Conservation (phyloP, 35 echinoderm and acorn worm genomes). For the Diadema setosum region DNA sequence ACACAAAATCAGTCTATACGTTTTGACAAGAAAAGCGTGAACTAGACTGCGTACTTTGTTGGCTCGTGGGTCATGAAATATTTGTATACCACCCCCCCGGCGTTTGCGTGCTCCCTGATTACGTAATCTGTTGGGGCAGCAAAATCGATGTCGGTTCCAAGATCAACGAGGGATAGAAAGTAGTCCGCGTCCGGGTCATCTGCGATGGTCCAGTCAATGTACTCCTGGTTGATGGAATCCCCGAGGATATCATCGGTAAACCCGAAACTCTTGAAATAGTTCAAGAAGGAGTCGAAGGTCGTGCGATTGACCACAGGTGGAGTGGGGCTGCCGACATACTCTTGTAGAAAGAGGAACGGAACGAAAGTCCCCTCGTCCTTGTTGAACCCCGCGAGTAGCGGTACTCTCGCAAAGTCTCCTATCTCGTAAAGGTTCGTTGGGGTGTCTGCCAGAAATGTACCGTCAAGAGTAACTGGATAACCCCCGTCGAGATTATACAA, state of each 20-base stretch:
- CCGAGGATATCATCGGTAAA: neutral
- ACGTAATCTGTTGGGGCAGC: slow-evolving; percentile 42
- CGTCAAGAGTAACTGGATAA: neutral
- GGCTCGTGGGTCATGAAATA: slow-evolving; percentile 65
- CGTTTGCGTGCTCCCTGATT: slow-evolving; percentile 3
- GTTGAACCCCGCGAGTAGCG: slow-evolving; percentile 34
- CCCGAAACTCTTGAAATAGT: neutral
- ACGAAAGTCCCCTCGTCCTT: slow-evolving; percentile 44
- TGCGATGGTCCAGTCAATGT: slow-evolving; percentile 60
- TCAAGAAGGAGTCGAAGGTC: too few species aligned
- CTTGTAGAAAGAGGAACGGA: too few species aligned
- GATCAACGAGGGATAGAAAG: slow-evolving; percentile 41
- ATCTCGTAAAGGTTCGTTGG: slow-evolving; percentile 21
- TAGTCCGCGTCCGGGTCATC: slow-evolving; percentile 50
- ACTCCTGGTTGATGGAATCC: slow-evolving; percentile 3
- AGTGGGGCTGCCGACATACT: too few species aligned
- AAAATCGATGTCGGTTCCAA: slow-evolving; percentile 34
- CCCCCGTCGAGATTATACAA: too few species aligned
- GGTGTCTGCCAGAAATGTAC: slow-evolving; percentile 15
- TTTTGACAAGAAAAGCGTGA: too few species aligned
- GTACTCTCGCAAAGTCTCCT: slow-evolving; percentile 1
- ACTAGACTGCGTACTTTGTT: neutral
- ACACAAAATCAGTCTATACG: too few species aligned
- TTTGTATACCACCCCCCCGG: slow-evolving; percentile 19
- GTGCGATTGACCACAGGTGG: too few species aligned